phyloP scores from a whole-genome alignment of 2,888 invertebrate genomes.

The Liodrosophila aerea region DNA sequence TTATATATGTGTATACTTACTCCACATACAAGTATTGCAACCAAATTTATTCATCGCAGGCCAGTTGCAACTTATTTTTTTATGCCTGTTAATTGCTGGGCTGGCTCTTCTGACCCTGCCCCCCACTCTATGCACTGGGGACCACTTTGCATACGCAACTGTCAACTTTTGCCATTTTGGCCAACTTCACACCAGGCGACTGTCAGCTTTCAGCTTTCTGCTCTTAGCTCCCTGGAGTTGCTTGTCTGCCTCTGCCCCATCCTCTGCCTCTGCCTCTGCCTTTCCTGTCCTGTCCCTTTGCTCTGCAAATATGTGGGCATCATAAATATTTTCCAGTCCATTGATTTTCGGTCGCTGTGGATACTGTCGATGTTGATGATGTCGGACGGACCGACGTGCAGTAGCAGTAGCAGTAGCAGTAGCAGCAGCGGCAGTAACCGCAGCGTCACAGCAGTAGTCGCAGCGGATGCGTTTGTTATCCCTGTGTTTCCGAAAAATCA shows the following conservation, averaged over 20 bases:
- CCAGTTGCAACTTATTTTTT: slow-evolving; percentile 67
- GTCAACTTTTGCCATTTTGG: slow-evolving; percentile 71
- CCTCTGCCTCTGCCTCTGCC: not conserved
- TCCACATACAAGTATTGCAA: slow-evolving; percentile 30
- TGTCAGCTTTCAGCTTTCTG: slow-evolving; percentile 9
- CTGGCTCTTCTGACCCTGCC: not conserved
- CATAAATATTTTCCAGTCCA: slow-evolving; percentile 76
- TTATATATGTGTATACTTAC: no score
- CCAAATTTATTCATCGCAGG: slow-evolving; percentile 54
- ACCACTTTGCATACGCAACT: slow-evolving; percentile 64
- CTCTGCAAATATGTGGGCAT: slow-evolving; percentile 54
- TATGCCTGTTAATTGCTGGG: slow-evolving; percentile 63
- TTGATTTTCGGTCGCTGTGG: slow-evolving; percentile 73
- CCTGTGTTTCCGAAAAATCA: slow-evolving; percentile 33
- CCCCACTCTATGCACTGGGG: not conserved
- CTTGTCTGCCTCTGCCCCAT: not conserved
- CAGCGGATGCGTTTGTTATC: slow-evolving; percentile 16
- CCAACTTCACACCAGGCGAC: slow-evolving; percentile 62
- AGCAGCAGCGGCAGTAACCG: slow-evolving; percentile 5
- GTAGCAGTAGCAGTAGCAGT: slow-evolving; percentile 3
- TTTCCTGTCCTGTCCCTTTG: not conserved
- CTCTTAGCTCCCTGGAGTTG: slow-evolving; percentile 20
- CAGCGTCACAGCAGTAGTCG: slow-evolving; percentile 1
- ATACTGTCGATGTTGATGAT: slow-evolving; percentile 64
- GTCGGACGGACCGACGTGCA: slow-evolving; percentile 32